These are phyloP conservation scores for Apodemia zela DNA, from an alignment of 2,888 invertebrate genomes.

Conservation along the genomic window DNA sequence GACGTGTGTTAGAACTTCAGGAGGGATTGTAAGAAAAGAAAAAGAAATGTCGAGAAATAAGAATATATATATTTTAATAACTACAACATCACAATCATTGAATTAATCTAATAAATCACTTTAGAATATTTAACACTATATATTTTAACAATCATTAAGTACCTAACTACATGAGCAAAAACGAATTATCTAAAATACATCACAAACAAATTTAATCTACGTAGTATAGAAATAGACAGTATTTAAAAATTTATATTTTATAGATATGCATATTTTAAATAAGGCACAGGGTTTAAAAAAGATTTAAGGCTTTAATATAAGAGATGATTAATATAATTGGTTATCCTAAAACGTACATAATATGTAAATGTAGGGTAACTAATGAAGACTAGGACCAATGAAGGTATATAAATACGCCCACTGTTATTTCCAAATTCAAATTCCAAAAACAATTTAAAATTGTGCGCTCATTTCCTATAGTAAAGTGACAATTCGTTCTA, in stretches of 20 bases:
- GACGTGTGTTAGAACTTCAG: too few relatives aligned
- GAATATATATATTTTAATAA: slow-evolving; percentile 20
- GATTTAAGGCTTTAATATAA: neutral
- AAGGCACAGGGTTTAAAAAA: slow-evolving; percentile 15
- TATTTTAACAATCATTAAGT: slow-evolving; percentile 15
- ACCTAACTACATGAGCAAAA: slow-evolving; percentile 17
- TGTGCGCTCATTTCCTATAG: too few relatives aligned
- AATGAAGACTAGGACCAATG: too few relatives aligned
- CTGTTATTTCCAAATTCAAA: too few relatives aligned
- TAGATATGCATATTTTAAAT: slow-evolving; percentile 3
- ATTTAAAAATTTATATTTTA: neutral
- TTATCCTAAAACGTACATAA: too few relatives aligned
- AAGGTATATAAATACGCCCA: too few relatives aligned
- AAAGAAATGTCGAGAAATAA: slow-evolving; percentile 12
- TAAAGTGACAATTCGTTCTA: too few relatives aligned
- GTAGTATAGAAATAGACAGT: neutral
- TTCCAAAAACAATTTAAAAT: too few relatives aligned
- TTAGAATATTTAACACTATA: slow-evolving; percentile 13
- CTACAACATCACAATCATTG: slow-evolving; percentile 20
- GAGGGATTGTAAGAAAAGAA: neutral
- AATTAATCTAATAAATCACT: slow-evolving; percentile 14
- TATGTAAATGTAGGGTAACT: too few relatives aligned
- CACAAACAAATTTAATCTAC: slow-evolving; percentile 9
- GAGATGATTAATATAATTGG: neutral
- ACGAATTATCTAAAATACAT: slow-evolving; percentile 19